Conservation (phyloP, 1,140 invertebrate genomes). For the Lucilia cuprina region DNA sequence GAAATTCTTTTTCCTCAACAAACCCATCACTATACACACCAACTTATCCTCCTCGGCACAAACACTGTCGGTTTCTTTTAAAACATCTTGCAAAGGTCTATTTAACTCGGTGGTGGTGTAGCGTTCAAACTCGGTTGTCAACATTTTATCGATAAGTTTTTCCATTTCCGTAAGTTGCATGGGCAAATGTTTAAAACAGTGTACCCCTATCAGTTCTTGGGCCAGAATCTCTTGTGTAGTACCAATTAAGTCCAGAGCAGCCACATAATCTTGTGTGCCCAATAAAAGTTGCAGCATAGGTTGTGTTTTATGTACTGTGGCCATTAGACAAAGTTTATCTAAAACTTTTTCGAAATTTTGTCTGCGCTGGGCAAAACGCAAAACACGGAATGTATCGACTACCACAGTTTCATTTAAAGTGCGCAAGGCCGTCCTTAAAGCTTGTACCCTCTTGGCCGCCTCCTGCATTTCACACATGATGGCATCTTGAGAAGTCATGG, state of each 20-base stretch:
- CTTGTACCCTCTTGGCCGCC: slow-evolving; percentile 81
- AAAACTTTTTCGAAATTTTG: slow-evolving; percentile 71
- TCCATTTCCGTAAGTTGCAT: slow-evolving; percentile 97
- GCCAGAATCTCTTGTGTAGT: slow-evolving; percentile 94
- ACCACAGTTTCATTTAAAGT: slow-evolving; percentile 81
- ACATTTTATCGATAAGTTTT: slow-evolving; percentile 95
- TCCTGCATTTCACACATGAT: slow-evolving; percentile 88
- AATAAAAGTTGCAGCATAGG: slow-evolving; percentile 94
- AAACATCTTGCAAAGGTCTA: slow-evolving; percentile 73
- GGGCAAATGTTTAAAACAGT: slow-evolving; percentile 93
- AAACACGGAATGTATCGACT: slow-evolving; percentile 78
- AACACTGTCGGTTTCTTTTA: slow-evolving; percentile 70
- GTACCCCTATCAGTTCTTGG: slow-evolving; percentile 87
- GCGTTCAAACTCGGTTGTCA: slow-evolving; percentile 92
- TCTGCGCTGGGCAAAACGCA: slow-evolving; percentile 72
- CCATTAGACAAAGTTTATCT: slow-evolving; percentile 88
- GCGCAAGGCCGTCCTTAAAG: slow-evolving; percentile 73
- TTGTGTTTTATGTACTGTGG: slow-evolving; percentile 96
- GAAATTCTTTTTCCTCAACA: slow-evolving; percentile 84
- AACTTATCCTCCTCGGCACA: slow-evolving; percentile 83
- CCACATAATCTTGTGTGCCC: slow-evolving; percentile 96
- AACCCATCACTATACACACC: slow-evolving; percentile 86
- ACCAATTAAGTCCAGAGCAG: slow-evolving; percentile 92
- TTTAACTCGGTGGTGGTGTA: slow-evolving; percentile 93
- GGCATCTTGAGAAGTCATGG: slow-evolving; percentile 95